Evolutionary conservation across 2,113 vertebrate genomes (phyloP), one percentile per base, ranked within the genome.

Genomic region (Bubo blakistoni): DNA sequence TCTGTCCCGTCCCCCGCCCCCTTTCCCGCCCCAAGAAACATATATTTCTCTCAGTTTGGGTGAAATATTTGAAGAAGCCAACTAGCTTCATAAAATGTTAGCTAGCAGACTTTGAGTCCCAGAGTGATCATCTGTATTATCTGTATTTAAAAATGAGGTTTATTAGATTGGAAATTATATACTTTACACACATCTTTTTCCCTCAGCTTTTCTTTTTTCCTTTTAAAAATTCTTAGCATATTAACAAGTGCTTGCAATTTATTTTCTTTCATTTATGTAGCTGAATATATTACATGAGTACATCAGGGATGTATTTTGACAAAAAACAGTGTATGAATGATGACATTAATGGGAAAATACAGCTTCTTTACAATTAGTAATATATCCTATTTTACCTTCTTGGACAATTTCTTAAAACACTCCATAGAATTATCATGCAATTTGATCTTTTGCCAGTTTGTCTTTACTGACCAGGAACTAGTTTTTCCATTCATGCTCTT

Each of bases 21-120:
- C 10, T 3, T 2, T 5, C 6, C 3, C 13, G 11, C 10, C 13
- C 11, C 11, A 9, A 79, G 26, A 82, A 72, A 3, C 4, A n/a
- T 47, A 10, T 15, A 13, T 65, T 92, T 78, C 47, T 67, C 59
- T 62, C n/a, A 46, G 4, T 74, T 84, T 79, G 38, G 20, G 34
- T 74, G 21, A 71, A 85, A 63, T n/a, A 5, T 87, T 87, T 61
- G 70, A 63, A 89, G 36, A 81, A 54, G 5, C 12, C 42, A 74
- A 36, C 30, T 36, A 92, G 16, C 19, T 59, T 87, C 29, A 82
- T 61, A 71, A 85, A 85, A 63, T 69, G 17, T 10, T 84, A 70
- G 7, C 11, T 86, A 84, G 49, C 15, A 52, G 47, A 46, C 29
- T 67, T 78, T 54, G 40, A 51, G 27, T 79, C 55, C n/a, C 80